Percentiles rank a stretch among this genome's conserved stretches.
These are phyloP conservation scores for Chromoteleia sp. DNA, from an alignment of 2,888 invertebrate species.

Conservation along the genomic window DNA sequence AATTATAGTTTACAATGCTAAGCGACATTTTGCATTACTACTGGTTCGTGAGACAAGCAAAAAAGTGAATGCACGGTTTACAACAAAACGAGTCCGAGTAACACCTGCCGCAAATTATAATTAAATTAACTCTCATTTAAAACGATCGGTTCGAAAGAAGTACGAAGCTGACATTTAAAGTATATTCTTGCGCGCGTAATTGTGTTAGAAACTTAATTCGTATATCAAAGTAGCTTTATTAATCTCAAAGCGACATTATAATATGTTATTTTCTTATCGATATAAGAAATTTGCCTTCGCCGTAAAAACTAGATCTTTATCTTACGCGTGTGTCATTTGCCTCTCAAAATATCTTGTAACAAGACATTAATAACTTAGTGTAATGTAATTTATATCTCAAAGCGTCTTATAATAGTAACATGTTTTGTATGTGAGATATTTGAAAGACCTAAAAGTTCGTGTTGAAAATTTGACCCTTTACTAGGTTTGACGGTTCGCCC, in stretches of 20 bases:
- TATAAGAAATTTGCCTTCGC: background rate
- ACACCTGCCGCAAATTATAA: constrained; percentile 59
- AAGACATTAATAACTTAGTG: too few species aligned
- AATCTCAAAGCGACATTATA: background rate
- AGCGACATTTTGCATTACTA: constrained; percentile 50
- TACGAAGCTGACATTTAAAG: constrained; percentile 44
- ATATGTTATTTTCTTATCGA: too few species aligned
- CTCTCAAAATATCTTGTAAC: too few species aligned
- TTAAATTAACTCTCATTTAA: constrained; percentile 55
- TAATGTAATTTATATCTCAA: too few species aligned
- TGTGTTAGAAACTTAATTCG: background rate
- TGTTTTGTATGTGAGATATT: too few species aligned
- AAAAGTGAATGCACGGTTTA: constrained; percentile 36
- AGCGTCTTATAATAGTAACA: too few species aligned
- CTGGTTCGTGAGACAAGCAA: constrained; percentile 21
- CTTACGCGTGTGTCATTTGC: too few species aligned
- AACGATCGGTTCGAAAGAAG: constrained; percentile 35
- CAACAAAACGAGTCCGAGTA: constrained; percentile 51
- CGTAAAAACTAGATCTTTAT: background rate
- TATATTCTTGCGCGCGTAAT: constrained; percentile 14
- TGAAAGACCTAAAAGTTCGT: too few species aligned
- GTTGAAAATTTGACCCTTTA: too few species aligned
- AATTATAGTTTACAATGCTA: constrained; percentile 53
- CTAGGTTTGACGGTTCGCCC: too few species aligned
- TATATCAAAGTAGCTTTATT: background rate